Evolutionary conservation across 1,140 invertebrate species (phyloP), one percentile per base, ranked within the genome.

Genomic region (Platorchestia sp.): DNA sequence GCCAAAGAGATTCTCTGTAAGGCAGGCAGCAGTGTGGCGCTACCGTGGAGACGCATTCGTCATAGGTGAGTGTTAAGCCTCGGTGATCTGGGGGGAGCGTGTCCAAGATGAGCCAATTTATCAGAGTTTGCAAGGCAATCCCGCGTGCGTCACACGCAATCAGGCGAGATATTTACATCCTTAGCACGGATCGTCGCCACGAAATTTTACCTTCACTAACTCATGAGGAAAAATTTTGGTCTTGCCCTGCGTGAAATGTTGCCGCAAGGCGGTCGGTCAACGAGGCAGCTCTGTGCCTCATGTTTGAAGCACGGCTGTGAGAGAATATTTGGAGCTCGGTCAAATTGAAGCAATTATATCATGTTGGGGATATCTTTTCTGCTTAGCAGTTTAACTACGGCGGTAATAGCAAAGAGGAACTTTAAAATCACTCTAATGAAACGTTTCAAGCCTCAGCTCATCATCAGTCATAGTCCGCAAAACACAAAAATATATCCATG

Each of bases 111-210:
- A 40, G 19, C 91, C 44, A 93, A 93, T 45, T 47, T 47, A 93
- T 93, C 91, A n/a, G 41, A 45, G 91, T 93, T 93, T 93, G 91
- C 44, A 93, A 93, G 45, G 91, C 91, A 93, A 93, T 93, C 45
- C 91, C 43, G 36, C 91, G 44, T 44, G 44, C 91, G 91, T 93
- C 91, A 93, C 91, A 93, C 91, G 45, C 43, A 93, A 93, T 93
- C 91, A 93, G 40, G 91, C 45, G 3, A n/a, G 43, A 93, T 45
- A 93, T 93, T 93, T 93, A 44, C 45, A 93, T 93, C 43, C 40
- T 44, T 44, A n/a, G 91, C 45, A 27, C 41, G 45, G 45, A 44
- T 93, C 91, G 43, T 93, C 91, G 43, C 5, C 36, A 93, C 14
- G 43, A 93, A 90, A 45, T 93, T 44, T 45, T 10, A 93, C 91